These are phyloP conservation scores for Channa maculata DNA, from an alignment of 2,113 vertebrate species.

Conservation along the genomic window DNA sequence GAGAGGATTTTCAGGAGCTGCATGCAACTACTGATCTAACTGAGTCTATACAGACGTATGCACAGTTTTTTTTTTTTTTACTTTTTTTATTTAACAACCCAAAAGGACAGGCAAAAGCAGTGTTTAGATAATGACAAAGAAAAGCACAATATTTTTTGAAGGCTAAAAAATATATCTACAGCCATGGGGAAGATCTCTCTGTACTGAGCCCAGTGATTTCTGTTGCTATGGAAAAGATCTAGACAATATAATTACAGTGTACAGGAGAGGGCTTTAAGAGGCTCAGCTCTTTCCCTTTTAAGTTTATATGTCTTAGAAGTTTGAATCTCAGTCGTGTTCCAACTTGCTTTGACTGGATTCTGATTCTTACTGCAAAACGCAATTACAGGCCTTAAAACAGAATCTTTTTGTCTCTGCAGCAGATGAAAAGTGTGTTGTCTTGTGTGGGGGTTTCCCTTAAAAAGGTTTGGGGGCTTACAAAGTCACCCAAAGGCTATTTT, in stretches of 20 bases:
- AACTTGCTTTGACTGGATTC: slow-evolving; percentile 33
- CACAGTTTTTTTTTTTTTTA: background rate
- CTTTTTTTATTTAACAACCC: background rate
- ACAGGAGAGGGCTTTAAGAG: slow-evolving; percentile 15
- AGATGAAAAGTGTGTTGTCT: slow-evolving; percentile 45
- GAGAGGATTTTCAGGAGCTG: slow-evolving; percentile 22
- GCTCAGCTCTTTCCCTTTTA: slow-evolving; percentile 26
- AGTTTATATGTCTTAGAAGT: slow-evolving; percentile 35
- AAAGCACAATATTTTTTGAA: background rate
- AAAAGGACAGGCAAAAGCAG: background rate
- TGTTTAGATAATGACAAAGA: background rate
- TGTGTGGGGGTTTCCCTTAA: slow-evolving; percentile 32
- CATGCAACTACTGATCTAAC: slow-evolving; percentile 33
- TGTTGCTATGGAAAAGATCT: slow-evolving; percentile 29
- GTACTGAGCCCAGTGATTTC: slow-evolving; percentile 1
- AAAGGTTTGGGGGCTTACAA: slow-evolving; percentile 28
- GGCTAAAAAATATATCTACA: slow-evolving; percentile 15
- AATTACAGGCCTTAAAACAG: slow-evolving; percentile 58
- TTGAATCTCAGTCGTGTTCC: slow-evolving; percentile 29
- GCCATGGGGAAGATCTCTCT: slow-evolving; percentile 3
- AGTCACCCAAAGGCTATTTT: slow-evolving; percentile 36
- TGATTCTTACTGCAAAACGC: slow-evolving; percentile 42
- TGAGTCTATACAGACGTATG: slow-evolving; percentile 27
- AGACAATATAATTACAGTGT: slow-evolving; percentile 61
- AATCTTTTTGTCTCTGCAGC: slow-evolving; percentile 34